phyloP scores from a whole-genome alignment of 37 sponge, comb jelly and placozoan species.

The Hexactinellida sp. region DNA sequence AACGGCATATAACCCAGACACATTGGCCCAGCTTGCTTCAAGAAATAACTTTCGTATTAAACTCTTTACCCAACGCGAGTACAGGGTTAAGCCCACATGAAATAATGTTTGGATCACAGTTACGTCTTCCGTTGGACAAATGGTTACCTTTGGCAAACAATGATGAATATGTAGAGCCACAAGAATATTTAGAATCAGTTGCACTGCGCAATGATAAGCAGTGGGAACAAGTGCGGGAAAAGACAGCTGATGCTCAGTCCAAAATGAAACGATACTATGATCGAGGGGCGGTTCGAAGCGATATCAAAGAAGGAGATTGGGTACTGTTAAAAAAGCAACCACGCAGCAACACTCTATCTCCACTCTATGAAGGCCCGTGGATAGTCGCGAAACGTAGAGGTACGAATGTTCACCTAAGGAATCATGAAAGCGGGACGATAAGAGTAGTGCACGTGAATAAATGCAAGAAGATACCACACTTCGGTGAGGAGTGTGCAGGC shows the following conservation, averaged over 20 bases:
- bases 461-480: background rate
- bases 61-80: background rate
- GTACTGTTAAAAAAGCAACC: background rate
- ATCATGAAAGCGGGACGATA: background rate
- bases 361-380: background rate
- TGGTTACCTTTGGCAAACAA: background rate
- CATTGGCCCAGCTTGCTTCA: background rate
- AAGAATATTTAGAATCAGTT: background rate
- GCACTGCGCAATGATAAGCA: background rate
- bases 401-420: background rate
- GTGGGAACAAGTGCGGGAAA: background rate
- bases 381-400: background rate
- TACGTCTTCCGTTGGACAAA: background rate
- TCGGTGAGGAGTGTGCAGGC: background rate
- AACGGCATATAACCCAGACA: background rate
- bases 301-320: slow-evolving; percentile 1
- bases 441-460: background rate
- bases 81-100: background rate
- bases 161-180: background rate
- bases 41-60: background rate
- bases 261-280: background rate
- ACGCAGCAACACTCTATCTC: background rate
- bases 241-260: background rate
- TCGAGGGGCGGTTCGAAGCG: background rate
- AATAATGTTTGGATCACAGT: background rate